Percentiles rank a stretch among this genome's conserved stretches.
phyloP scores from a whole-genome alignment of 2,797 vertebrate genomes.

The Linurgus olivaceus region DNA sequence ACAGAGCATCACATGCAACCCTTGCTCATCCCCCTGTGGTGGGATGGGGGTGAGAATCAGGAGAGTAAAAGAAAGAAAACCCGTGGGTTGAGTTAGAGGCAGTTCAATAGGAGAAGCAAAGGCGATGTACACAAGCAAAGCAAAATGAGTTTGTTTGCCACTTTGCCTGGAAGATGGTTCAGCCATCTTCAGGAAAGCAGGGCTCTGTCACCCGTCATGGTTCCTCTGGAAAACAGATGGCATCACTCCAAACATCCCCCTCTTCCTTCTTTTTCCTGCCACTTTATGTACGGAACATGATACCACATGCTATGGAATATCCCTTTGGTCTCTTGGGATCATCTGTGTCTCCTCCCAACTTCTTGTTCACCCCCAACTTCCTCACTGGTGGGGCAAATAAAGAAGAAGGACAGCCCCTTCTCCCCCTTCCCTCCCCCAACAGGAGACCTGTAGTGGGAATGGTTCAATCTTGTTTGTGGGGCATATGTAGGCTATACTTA shows the following conservation, averaged over 20 bases:
- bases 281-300: not conserved
- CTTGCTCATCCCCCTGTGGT: not conserved
- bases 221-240: not conserved
- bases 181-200: not conserved
- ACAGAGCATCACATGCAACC: not conserved
- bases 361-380: not conserved
- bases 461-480: not conserved
- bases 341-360: not conserved
- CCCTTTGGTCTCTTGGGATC: not conserved
- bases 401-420: not conserved
- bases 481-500: not conserved
- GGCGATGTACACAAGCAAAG: not conserved
- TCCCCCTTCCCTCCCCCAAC: no score
- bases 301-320: not conserved
- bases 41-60: not conserved
- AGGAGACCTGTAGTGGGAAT: not conserved
- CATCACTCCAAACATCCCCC: not conserved
- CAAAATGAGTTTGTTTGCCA: not conserved
- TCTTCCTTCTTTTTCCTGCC: not conserved
- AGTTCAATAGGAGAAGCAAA: not conserved
- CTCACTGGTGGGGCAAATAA: not conserved
- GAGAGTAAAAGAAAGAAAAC: not conserved
- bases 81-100: not conserved
- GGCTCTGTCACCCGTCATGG: accelerated
- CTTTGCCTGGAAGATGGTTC: not conserved